Percentiles rank a stretch among this genome's conserved stretches.
Conservation (phyloP, 2,113 vertebrate genomes). For the Scomber scombrus region DNA sequence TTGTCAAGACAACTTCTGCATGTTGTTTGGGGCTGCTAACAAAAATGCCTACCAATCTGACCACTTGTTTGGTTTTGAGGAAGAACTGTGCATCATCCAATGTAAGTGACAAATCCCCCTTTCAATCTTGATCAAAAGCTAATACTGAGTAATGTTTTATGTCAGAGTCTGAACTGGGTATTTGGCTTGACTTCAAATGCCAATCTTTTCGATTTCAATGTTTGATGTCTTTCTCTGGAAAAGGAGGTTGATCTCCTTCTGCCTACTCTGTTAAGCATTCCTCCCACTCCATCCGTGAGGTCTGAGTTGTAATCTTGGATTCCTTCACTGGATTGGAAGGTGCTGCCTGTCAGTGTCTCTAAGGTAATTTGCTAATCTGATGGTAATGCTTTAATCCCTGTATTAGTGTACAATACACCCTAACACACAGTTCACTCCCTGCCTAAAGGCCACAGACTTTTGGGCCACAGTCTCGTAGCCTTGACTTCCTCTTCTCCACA, state of each 20-base stretch:
- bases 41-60: conserved; percentile 52
- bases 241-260: conserved; percentile 14
- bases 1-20: conserved; percentile 36
- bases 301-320: conserved; percentile 71
- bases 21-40: conserved; percentile 44
- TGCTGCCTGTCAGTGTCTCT: conserved; percentile 55
- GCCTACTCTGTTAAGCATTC: conserved; percentile 21
- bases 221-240: conserved; percentile 11
- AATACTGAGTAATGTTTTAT: not conserved
- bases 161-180: conserved; percentile 21
- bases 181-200: conserved; percentile 4
- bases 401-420: conserved; percentile 66
- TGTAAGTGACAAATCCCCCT: conserved; percentile 29
- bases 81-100: conserved; percentile 22
- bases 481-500: conserved; percentile 39
- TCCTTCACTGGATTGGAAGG: conserved; percentile 56
- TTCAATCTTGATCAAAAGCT: conserved; percentile 14
- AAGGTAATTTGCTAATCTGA: conserved; percentile 76
- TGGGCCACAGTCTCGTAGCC: conserved; percentile 33
- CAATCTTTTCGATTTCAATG: conserved; percentile 14
- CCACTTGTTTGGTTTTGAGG: conserved; percentile 13
- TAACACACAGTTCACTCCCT: conserved; percentile 70
- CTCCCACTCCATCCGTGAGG: conserved; percentile 53
- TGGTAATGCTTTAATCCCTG: conserved; percentile 79
- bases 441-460: conserved; percentile 50